phyloP scores from a whole-genome alignment of 2,797 vertebrate species.

The Parauchenoglanis ngamensis region DNA sequence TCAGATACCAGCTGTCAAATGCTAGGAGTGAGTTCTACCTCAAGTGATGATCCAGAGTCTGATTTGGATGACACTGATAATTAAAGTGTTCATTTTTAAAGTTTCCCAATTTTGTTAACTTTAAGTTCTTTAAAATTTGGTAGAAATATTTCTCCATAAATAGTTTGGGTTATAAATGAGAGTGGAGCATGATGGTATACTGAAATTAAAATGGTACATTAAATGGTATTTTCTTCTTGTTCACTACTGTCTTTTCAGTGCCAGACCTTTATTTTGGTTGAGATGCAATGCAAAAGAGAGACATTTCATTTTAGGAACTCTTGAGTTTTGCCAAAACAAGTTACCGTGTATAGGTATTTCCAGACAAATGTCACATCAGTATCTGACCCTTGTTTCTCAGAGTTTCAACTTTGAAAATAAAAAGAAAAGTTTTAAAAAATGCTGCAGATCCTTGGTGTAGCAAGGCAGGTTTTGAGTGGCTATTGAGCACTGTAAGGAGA shows the following conservation, averaged over 20 bases:
- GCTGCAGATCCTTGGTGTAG: constrained; percentile 27
- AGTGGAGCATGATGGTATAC: too few relatives aligned
- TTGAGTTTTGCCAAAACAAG: not conserved
- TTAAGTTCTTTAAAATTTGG: not conserved
- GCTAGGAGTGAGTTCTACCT: not conserved
- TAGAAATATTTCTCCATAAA: not conserved
- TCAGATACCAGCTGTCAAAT: not conserved
- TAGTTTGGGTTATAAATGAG: not conserved
- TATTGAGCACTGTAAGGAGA: constrained; percentile 45
- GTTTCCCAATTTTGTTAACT: not conserved
- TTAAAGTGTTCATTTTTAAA: not conserved
- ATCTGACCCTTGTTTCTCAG: constrained; percentile 19
- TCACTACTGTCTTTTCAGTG: not conserved
- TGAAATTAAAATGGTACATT: not conserved
- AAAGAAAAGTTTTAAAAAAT: constrained; percentile 3
- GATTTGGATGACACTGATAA: not conserved
- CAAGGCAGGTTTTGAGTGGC: constrained; percentile 44
- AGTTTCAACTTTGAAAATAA: constrained; percentile 24
- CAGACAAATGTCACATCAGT: not conserved
- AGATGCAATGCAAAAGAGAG: not conserved
- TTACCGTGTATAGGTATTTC: not conserved
- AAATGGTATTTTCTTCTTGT: not conserved
- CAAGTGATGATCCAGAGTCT: not conserved
- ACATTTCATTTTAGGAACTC: not conserved
- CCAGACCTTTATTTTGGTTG: not conserved